These are phyloP conservation scores for Beris morrisii DNA, from an alignment of 2,888 invertebrate species.

Conservation along the genomic window DNA sequence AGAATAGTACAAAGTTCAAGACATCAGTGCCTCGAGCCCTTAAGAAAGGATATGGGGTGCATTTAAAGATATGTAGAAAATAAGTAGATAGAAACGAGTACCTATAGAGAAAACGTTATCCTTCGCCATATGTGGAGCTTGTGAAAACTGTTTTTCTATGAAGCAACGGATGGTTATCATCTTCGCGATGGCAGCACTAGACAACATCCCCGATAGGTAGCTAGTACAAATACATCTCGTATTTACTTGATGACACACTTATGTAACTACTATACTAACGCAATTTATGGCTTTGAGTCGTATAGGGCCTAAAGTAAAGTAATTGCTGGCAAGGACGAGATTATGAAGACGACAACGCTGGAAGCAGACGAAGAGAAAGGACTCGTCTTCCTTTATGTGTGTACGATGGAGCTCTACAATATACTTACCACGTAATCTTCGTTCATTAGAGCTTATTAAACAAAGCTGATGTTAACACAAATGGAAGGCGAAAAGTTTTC, in stretches of 20 bases:
- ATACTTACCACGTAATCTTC: constrained; percentile 39
- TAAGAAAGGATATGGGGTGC: no score
- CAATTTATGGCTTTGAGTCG: not conserved
- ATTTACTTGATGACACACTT: constrained; percentile 15
- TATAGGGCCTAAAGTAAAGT: constrained; percentile 6
- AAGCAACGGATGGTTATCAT: no score
- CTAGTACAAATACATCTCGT: constrained; percentile 7
- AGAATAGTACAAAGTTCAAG: constrained; percentile 26
- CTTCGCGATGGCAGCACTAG: not conserved
- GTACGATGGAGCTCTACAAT: constrained; percentile 33
- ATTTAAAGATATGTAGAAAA: no score
- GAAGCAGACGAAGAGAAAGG: no score
- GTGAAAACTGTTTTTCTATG: no score
- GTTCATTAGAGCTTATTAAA: constrained; percentile 39
- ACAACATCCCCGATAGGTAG: not conserved
- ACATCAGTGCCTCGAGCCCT: not conserved
- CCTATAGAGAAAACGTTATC: no score
- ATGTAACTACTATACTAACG: constrained; percentile 13
- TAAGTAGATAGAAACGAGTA: constrained; percentile 18
- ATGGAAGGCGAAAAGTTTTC: constrained; percentile 26
- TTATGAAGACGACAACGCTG: not conserved
- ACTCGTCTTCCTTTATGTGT: constrained; percentile 4
- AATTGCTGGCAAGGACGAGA: constrained; percentile 21
- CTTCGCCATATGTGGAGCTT: no score
- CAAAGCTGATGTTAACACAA: constrained; percentile 38